Evolutionary conservation across 2,113 vertebrate species (phyloP).

Genomic region (Pandion haliaetus): DNA sequence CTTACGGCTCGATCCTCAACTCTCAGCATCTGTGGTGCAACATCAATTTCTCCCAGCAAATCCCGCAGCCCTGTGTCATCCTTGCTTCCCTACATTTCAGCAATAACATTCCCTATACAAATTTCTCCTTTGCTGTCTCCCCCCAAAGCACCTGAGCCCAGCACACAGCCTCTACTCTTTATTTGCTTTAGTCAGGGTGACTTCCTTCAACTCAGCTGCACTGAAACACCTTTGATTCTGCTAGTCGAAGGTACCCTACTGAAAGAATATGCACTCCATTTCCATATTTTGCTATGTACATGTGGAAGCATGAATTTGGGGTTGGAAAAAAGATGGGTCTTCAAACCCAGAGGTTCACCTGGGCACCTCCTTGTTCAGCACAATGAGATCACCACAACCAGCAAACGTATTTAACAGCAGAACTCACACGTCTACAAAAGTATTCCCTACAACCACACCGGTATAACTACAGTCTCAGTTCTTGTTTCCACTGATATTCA

Average conservation of each 20-base stretch:
- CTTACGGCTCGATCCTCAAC: not conserved
- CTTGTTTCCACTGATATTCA: not conserved
- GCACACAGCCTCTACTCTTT: not conserved
- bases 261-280: not conserved
- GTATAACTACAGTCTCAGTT: not conserved
- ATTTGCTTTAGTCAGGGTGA: not conserved
- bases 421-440: not conserved
- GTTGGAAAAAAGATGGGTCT: not conserved
- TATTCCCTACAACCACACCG: not conserved
- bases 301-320: not conserved
- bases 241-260: not conserved
- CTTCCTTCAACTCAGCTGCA: not conserved
- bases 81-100: not conserved
- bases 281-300: accelerated
- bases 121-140: not conserved
- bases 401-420: not conserved
- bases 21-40: not conserved
- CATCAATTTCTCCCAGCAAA: not conserved
- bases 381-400: not conserved
- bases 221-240: not conserved
- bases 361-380: not conserved
- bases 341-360: not conserved
- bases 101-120: not conserved
- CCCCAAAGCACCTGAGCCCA: not conserved
- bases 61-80: not conserved